Conservation (phyloP, 2,888 invertebrate species). For the Loripinus fragilis region DNA sequence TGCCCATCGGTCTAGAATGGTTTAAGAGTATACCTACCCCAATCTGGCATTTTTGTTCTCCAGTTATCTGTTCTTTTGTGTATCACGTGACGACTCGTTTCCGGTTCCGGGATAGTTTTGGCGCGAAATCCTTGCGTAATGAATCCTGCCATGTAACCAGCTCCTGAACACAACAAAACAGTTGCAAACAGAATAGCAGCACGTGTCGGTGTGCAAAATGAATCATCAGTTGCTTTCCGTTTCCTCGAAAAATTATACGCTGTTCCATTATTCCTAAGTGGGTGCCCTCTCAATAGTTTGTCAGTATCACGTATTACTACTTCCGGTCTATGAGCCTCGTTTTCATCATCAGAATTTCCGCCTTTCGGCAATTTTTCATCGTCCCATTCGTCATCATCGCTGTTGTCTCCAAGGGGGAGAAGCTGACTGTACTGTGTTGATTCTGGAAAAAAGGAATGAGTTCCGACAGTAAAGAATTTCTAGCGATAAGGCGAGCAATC, state of each 20-base stretch:
- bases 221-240: slow-evolving; percentile 30
- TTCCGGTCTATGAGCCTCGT: slow-evolving; percentile 46
- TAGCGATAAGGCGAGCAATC: too few relatives aligned
- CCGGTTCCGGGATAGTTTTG: background rate
- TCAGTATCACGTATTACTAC: slow-evolving; percentile 40
- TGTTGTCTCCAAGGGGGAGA: slow-evolving; percentile 60
- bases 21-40: slow-evolving; percentile 54
- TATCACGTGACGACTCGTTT: slow-evolving; percentile 7
- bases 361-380: slow-evolving; percentile 34
- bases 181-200: slow-evolving; percentile 60
- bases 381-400: slow-evolving; percentile 61
- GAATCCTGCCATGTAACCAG: slow-evolving; percentile 63
- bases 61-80: slow-evolving; percentile 57
- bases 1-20: too few relatives aligned
- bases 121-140: slow-evolving; percentile 41
- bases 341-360: slow-evolving; percentile 7
- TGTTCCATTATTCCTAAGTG: slow-evolving; percentile 37
- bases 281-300: slow-evolving; percentile 19
- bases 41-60: slow-evolving; percentile 65
- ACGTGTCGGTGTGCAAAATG: slow-evolving; percentile 59
- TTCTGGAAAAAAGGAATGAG: slow-evolving; percentile 23
- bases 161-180: slow-evolving; percentile 55
- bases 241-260: slow-evolving; percentile 45
- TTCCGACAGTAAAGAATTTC: too few relatives aligned
- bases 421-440: slow-evolving; percentile 60